Evolutionary conservation across 2,888 invertebrate species (phyloP), one percentile per base, ranked within the genome.

Genomic region (Troides aeacus): DNA sequence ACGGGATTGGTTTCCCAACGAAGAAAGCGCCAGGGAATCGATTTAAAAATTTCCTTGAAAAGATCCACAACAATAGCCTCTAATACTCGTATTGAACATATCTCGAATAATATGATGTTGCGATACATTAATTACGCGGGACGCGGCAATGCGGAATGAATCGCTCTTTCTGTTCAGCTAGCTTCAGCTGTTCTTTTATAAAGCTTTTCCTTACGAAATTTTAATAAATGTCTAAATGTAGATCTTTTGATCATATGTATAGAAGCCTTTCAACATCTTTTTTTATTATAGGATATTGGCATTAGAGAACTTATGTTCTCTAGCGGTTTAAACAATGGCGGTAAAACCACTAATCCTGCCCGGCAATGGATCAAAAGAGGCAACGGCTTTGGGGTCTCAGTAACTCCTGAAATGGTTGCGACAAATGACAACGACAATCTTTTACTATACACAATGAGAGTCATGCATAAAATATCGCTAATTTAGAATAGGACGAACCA

Each of bases 1-100:
- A 75, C 78, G 86, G 89, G 90, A 90, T 90, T 90, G 89, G 87
- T 88, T 91, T 87, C 86, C 81, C 83, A 79, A 74, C 81, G 83
- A 83, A 84, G 88, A 87, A 87, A 89, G 87, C 86, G 83, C 83
- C 75, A 74, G 81, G 84, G 88, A 90, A 90, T 90, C 88, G 91
- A 92, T 92, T 92, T 91, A 86, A 90, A 90, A 90, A 86, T 88
- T 83, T 84, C 83, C 85, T 84, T 84, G 83, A 86, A 89, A 86
- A 83, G 78, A 83, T 78, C 79, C 81, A 79, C 86, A 82, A 88
- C 91, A 90, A 91, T 85, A 78, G 87, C 81, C 75, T 77, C 83
- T 87, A 85, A 89, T 90, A 87, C 86, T 81, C 77, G 81, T 81
- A 84, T 83, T 81, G 80, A 78, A 82, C 80, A 81, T 81, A 83